Evolutionary conservation across 2,888 invertebrate species (phyloP), one percentile per base, ranked within the genome.

Genomic region (Tenthredo scrophulariae): DNA sequence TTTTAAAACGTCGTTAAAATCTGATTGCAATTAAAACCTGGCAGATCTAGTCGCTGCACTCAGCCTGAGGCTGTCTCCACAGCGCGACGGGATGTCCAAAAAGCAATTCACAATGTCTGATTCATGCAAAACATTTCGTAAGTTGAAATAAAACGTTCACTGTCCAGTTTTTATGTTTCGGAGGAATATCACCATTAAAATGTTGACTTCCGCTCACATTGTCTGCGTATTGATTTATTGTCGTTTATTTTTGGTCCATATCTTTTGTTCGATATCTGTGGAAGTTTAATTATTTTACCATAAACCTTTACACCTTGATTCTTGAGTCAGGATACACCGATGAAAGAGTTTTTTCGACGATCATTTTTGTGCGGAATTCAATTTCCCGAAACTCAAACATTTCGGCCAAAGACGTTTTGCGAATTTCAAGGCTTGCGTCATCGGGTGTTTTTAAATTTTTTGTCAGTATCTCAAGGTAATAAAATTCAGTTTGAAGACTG

Each of bases 1-100:
- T 77, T 75, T 58, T 62, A 62, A 80, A 80, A 58, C 80, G 40
- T 80, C 62, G 62, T 80, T 80, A 80, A 80, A 80, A 80, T 80
- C 50, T 80, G 80, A 80, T 62, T 62, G 37, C 80, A 80, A 80
- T 80, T 80, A 80, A 80, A 80, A 80, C 26, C 80, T 62, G 37
- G 22, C 62, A 22, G 18, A 37, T 40, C 37, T 80, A 58, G 58
- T 62, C 40, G 62, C 50, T 18, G 29, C 80, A 58, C 80, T 80
- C 40, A 22, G 62, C 62, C 80, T 22, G 62, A 62, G 37, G 58
- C 80, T 62, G 37, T 62, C 37, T 37, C 58, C 40, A 22, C 58
- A 40, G 22, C 9, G 62, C 13, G 5, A 80, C 62, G 26, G 62
- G 62, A 80, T 58, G 62, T 80, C 40, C 80, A 40, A 80, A 33